Conservation (phyloP, 2,888 invertebrate species). For the Antheraea yamamai region DNA sequence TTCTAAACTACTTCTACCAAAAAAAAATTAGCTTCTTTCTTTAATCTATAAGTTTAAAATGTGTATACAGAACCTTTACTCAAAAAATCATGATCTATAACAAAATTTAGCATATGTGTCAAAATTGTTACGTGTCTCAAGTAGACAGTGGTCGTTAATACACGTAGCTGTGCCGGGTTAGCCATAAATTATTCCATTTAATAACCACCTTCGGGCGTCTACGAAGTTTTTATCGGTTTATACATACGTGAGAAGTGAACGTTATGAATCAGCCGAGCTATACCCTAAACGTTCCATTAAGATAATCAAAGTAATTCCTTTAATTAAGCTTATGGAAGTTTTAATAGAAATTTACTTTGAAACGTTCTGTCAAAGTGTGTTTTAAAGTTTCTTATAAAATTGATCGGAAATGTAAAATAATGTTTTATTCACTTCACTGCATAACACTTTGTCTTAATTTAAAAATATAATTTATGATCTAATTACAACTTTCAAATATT, state of each 20-base stretch:
- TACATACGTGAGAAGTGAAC: slow-evolving; percentile 62
- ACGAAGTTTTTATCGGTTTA: slow-evolving; percentile 70
- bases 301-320: slow-evolving; percentile 35
- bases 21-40: no score
- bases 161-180: slow-evolving; percentile 31
- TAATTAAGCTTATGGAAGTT: slow-evolving; percentile 23
- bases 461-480: no score
- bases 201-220: slow-evolving; percentile 59
- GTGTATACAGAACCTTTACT: slow-evolving; percentile 3
- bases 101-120: slow-evolving; percentile 3
- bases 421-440: no score
- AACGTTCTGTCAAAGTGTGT: not conserved
- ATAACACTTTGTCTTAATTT: no score
- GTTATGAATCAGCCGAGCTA: slow-evolving; percentile 49
- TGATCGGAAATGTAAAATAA: no score
- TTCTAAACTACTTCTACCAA: no score
- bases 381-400: not conserved
- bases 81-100: not conserved
- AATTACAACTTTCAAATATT: no score
- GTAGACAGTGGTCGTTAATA: slow-evolving; percentile 17
- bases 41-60: not conserved
- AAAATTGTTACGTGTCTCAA: slow-evolving; percentile 17
- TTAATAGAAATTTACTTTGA: not conserved
- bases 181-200: slow-evolving; percentile 59
- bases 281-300: slow-evolving; percentile 34